phyloP scores from a whole-genome alignment of 1,140 invertebrate species.

The Pinna nobilis region DNA sequence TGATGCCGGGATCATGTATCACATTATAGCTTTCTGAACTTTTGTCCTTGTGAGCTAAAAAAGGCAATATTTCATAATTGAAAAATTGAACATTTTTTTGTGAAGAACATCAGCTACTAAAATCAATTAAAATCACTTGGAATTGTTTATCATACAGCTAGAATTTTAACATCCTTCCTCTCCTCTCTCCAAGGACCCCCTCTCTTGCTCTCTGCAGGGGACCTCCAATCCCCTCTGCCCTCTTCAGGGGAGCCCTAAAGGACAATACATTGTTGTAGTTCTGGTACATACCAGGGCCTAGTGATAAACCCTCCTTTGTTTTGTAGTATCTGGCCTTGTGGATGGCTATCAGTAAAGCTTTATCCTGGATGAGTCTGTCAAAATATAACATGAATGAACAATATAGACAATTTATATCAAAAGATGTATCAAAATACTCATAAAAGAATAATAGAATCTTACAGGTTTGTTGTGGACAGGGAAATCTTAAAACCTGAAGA shows the following conservation, averaged over 20 bases:
- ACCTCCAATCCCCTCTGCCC: background rate
- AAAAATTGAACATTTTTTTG: too few relatives aligned
- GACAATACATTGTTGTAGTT: background rate
- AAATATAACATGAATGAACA: background rate
- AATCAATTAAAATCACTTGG: background rate
- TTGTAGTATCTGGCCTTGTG: slow-evolving; percentile 90
- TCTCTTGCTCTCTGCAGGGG: background rate
- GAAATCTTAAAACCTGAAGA: too few relatives aligned
- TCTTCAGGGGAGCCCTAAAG: background rate
- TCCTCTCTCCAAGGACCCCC: background rate
- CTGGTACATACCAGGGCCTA: slow-evolving; percentile 80
- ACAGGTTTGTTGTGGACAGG: background rate
- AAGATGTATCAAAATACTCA: background rate
- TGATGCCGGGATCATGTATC: too few relatives aligned
- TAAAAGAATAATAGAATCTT: too few relatives aligned
- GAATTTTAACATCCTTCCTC: background rate
- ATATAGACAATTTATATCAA: background rate
- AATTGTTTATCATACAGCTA: background rate
- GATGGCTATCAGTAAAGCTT: slow-evolving; percentile 87
- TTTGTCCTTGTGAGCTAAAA: too few relatives aligned
- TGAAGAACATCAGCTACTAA: slow-evolving; percentile 16
- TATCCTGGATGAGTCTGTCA: slow-evolving; percentile 77
- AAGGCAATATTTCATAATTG: too few relatives aligned
- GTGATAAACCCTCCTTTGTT: slow-evolving; percentile 81
- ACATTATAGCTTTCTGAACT: too few relatives aligned